Conservation (phyloP, 53 echinoderm and acorn worm species). For the Patiria pectinifera region DNA sequence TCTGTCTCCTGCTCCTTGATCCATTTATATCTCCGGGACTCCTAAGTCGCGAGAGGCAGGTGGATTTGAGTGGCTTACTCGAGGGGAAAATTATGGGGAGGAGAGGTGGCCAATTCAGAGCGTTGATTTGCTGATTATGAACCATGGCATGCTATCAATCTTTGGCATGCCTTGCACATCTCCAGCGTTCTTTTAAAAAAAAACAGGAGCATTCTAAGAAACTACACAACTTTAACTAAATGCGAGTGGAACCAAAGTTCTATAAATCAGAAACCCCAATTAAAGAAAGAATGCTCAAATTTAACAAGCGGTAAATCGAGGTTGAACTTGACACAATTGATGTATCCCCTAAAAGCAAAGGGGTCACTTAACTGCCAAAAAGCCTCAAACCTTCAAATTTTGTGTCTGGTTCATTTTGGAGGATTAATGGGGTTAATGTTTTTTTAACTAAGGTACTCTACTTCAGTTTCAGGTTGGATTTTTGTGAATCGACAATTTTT, state of each 20-base stretch:
- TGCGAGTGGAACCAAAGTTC: background rate
- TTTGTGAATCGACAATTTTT: too few species aligned
- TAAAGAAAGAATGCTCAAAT: too few species aligned
- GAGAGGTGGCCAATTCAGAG: background rate
- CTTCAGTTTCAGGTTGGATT: too few species aligned
- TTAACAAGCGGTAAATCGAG: too few species aligned
- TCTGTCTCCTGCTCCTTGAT: background rate
- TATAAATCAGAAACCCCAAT: too few species aligned
- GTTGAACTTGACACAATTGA: too few species aligned
- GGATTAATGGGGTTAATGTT: too few species aligned
- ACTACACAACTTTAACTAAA: background rate
- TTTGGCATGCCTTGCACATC: background rate
- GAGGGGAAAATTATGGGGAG: background rate
- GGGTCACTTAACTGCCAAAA: too few species aligned
- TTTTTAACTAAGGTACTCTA: too few species aligned
- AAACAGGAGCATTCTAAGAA: background rate
- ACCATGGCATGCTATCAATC: background rate
- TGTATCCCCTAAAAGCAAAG: too few species aligned
- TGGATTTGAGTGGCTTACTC: background rate
- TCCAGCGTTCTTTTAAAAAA: background rate
- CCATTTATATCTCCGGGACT: background rate
- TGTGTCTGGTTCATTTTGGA: too few species aligned
- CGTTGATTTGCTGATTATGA: background rate
- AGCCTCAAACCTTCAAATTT: too few species aligned
- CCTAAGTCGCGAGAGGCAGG: background rate